A percentile compares a stretch with the other conserved stretches of the same genome.
Evolutionary conservation across 2,797 vertebrate species (phyloP).

Genomic region (Acanthopagrus latus): DNA sequence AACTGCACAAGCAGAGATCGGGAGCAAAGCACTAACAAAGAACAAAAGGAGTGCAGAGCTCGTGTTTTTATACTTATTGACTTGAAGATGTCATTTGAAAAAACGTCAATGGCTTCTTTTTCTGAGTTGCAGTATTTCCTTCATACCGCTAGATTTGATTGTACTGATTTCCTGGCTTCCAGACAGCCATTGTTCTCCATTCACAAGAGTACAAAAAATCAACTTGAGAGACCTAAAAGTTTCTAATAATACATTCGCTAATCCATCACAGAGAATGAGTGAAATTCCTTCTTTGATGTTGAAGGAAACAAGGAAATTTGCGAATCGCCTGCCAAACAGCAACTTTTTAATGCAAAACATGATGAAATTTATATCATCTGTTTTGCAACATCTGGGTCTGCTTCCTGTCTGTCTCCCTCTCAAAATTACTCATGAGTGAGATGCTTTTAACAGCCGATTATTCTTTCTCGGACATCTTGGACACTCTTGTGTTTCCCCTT

Average conservation of each 20-base stretch:
- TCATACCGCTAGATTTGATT: constrained; percentile 34
- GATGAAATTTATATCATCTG: constrained; percentile 54
- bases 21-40: constrained; percentile 25
- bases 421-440: constrained; percentile 34
- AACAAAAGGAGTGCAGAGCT: constrained; percentile 32
- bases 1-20: constrained; percentile 21
- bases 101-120: constrained; percentile 17
- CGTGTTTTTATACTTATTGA: constrained; percentile 35
- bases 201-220: constrained; percentile 38
- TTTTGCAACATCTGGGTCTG: constrained; percentile 59
- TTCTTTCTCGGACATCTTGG: constrained; percentile 23
- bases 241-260: constrained; percentile 48
- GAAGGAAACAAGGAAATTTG: constrained; percentile 34
- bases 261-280: constrained; percentile 45
- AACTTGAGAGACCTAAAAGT: constrained; percentile 35
- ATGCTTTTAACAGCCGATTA: constrained; percentile 38
- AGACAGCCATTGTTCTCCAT: constrained; percentile 42
- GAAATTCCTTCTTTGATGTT: constrained; percentile 40
- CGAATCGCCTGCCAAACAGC: constrained; percentile 31
- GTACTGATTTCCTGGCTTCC: constrained; percentile 46
- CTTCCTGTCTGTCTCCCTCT: constrained; percentile 45
- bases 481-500: constrained; percentile 5
- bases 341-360: constrained; percentile 53
- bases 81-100: constrained; percentile 35
- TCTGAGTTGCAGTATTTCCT: constrained; percentile 1